A percentile compares a stretch with the other conserved stretches of the same genome.
Evolutionary conservation across 2,797 vertebrate genomes (phyloP).

Genomic region (Rhinichthys osculus): DNA sequence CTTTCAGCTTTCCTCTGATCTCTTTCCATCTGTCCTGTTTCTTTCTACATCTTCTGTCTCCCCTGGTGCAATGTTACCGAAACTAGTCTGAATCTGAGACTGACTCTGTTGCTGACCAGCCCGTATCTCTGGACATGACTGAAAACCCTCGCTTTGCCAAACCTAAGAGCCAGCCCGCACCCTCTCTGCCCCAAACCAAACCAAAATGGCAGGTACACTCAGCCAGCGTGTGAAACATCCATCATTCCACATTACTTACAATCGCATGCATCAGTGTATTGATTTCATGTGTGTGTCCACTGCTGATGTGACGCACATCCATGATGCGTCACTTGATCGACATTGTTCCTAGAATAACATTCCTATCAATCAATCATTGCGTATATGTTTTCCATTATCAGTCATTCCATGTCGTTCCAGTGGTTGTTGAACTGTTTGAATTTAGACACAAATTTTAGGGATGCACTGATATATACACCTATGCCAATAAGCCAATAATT

Average conservation of each 20-base stretch:
- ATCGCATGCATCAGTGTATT: not conserved
- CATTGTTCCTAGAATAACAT: not conserved
- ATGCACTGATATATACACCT: not conserved
- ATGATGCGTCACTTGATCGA: not conserved
- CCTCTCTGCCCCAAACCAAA: conserved; percentile 70
- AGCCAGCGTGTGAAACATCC: not conserved
- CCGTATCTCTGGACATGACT: conserved; percentile 70
- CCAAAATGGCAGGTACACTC: conserved; percentile 92
- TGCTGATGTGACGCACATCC: not conserved
- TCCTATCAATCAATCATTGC: not conserved
- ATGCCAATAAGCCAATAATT: not conserved
- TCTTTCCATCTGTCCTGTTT: not conserved
- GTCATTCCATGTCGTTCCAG: not conserved
- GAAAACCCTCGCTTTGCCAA: conserved; percentile 87
- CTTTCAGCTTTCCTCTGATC: not conserved
- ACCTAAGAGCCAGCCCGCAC: conserved; percentile 72
- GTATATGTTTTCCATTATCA: not conserved
- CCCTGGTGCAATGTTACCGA: conserved; percentile 10
- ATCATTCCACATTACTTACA: not conserved
- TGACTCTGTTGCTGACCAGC: conserved; percentile 66
- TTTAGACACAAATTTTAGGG: not conserved
- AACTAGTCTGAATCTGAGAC: conserved; percentile 54
- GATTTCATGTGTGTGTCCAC: not conserved
- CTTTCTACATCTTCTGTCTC: not conserved
- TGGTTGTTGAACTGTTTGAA: not conserved